phyloP scores from a whole-genome alignment of 1,140 invertebrate genomes.

The Drosophila carrolli region DNA sequence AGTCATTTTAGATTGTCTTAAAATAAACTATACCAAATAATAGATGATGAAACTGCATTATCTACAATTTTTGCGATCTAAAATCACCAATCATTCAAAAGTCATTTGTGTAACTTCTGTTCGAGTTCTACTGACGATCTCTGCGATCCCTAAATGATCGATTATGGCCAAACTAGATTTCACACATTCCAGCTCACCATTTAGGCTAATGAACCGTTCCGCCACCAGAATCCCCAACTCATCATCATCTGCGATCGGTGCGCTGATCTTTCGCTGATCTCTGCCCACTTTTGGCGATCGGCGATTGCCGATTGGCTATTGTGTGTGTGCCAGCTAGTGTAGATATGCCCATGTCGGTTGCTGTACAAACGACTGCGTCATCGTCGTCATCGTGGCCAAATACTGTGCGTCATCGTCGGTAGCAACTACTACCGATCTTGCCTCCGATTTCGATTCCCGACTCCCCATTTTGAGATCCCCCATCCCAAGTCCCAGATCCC shows the following conservation, averaged over 20 bases:
- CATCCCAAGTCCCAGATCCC: neutral
- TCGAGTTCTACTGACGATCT: neutral
- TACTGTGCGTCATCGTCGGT: conserved; percentile 66
- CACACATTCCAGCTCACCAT: conserved; percentile 71
- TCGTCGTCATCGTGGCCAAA: conserved; percentile 46
- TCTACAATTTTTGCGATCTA: neutral
- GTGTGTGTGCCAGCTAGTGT: conserved; percentile 23
- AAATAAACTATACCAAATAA: too few species aligned
- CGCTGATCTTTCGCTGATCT: conserved; percentile 53
- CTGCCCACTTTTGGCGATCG: conserved; percentile 27
- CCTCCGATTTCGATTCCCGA: conserved; percentile 42
- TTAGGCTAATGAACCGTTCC: conserved; percentile 73
- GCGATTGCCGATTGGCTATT: conserved; percentile 39
- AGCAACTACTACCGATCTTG: conserved; percentile 73
- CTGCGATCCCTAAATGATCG: conserved; percentile 62
- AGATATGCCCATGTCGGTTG: conserved; percentile 32
- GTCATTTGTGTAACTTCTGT: conserved; percentile 14
- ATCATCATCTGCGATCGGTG: conserved; percentile 52
- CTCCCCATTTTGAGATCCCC: conserved; percentile 1
- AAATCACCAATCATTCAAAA: conserved; percentile 7
- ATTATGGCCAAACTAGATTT: conserved; percentile 65
- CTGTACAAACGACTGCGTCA: conserved; percentile 45
- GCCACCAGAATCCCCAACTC: conserved; percentile 45
- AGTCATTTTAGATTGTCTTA: too few species aligned
- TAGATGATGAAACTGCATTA: neutral